These are phyloP conservation scores for Acrobasis repandana DNA, from an alignment of 2,888 invertebrate species.

Conservation along the genomic window DNA sequence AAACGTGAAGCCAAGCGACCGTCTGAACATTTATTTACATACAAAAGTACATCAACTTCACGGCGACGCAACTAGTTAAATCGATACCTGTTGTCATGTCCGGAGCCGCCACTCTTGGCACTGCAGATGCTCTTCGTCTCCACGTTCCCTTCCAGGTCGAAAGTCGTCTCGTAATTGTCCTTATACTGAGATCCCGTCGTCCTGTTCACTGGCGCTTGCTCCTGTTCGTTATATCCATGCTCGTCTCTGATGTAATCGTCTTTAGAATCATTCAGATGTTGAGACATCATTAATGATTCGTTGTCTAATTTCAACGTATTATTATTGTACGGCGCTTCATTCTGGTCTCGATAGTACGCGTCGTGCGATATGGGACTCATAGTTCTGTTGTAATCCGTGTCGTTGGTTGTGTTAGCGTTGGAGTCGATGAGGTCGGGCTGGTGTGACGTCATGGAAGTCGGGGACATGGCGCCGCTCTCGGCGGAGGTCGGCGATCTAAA, in stretches of 20 bases:
- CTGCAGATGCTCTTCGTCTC: constrained; percentile 95
- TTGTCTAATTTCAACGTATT: constrained; percentile 77
- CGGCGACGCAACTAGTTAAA: constrained; percentile 23
- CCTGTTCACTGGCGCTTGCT: constrained; percentile 56
- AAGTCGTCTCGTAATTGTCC: constrained; percentile 92
- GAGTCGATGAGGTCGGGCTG: constrained; percentile 56
- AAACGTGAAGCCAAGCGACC: not conserved
- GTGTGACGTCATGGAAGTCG: constrained; percentile 63
- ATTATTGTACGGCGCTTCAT: constrained; percentile 70
- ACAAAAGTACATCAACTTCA: constrained; percentile 7
- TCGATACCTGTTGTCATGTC: constrained; percentile 89
- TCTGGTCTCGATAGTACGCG: constrained; percentile 79
- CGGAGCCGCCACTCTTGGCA: constrained; percentile 89
- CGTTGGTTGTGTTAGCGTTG: constrained; percentile 56
- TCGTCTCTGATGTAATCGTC: constrained; percentile 68
- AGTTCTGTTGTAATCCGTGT: constrained; percentile 64
- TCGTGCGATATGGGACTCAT: constrained; percentile 81
- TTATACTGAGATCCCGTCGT: constrained; percentile 78
- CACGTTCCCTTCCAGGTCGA: constrained; percentile 95
- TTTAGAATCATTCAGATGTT: constrained; percentile 67
- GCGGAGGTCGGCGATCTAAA: constrained; percentile 77
- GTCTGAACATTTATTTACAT: not conserved
- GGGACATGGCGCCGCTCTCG: constrained; percentile 73
- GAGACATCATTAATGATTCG: constrained; percentile 73
- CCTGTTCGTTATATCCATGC: constrained; percentile 66